phyloP scores from a whole-genome alignment of 2,888 invertebrate species.

The Lycocerus yunnanus region DNA sequence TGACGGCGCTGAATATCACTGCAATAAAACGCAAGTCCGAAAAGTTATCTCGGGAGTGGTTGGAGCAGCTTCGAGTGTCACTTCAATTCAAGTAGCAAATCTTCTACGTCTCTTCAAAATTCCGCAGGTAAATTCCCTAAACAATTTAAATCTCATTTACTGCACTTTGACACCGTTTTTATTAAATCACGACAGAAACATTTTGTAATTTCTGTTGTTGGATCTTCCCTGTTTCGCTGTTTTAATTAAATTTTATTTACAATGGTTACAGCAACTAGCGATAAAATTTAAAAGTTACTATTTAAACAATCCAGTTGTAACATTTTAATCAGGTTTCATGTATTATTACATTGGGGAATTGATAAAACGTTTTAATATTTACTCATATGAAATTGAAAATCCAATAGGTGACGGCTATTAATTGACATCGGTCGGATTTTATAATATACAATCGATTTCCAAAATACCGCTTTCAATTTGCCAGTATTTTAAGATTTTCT shows the following conservation, averaged over 20 bases:
- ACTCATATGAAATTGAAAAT: background rate
- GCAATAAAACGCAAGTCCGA: conserved; percentile 80
- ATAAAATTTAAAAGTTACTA: no score
- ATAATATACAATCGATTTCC: background rate
- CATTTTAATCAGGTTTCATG: background rate
- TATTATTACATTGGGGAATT: background rate
- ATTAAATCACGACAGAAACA: background rate
- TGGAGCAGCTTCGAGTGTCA: conserved; percentile 90
- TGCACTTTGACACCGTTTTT: background rate
- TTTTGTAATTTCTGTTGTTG: no score
- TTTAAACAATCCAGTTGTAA: background rate
- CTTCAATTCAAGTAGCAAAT: conserved; percentile 95
- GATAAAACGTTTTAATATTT: background rate
- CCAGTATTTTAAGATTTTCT: background rate
- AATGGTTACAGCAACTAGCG: no score
- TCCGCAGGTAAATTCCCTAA: conserved; percentile 63
- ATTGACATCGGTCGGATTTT: background rate
- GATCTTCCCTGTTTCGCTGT: no score
- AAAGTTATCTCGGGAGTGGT: conserved; percentile 89
- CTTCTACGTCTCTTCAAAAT: conserved; percentile 89
- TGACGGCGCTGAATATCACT: conserved; percentile 84
- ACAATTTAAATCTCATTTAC: background rate
- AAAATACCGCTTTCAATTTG: background rate
- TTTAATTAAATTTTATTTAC: no score
- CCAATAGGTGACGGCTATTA: background rate